Evolutionary conservation across 2,888 invertebrate genomes (phyloP).

Genomic region (Machimus atricapillus): DNA sequence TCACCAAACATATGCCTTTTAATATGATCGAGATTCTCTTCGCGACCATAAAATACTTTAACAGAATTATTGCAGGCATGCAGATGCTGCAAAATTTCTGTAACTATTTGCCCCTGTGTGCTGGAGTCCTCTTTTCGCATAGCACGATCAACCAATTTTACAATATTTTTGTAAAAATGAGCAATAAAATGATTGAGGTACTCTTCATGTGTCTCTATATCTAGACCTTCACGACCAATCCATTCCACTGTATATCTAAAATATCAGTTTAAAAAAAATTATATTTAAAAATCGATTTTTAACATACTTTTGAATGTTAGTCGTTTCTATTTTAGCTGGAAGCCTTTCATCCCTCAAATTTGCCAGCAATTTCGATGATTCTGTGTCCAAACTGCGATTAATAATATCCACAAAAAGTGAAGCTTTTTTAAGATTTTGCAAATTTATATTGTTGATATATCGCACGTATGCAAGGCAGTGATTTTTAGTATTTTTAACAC

Average conservation of each 20-base stretch:
- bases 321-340: slow-evolving; percentile 86
- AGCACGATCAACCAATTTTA: slow-evolving; percentile 89
- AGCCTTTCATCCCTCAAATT: slow-evolving; percentile 90
- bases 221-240: slow-evolving; percentile 94
- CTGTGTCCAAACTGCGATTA: slow-evolving; percentile 89
- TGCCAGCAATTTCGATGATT: slow-evolving; percentile 87
- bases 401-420: slow-evolving; percentile 94
- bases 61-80: slow-evolving; percentile 95
- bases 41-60: slow-evolving; percentile 91
- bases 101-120: slow-evolving; percentile 91
- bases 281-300: not conserved
- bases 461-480: slow-evolving; percentile 94
- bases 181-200: slow-evolving; percentile 93
- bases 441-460: slow-evolving; percentile 96
- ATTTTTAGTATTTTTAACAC: slow-evolving; percentile 92
- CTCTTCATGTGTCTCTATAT: slow-evolving; percentile 90
- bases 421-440: slow-evolving; percentile 93
- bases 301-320: slow-evolving; percentile 84
- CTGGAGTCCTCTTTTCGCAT: slow-evolving; percentile 96
- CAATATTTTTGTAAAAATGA: slow-evolving; percentile 92
- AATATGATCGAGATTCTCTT: slow-evolving; percentile 81
- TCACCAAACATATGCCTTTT: slow-evolving; percentile 83
- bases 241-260: slow-evolving; percentile 92
- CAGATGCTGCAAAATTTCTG: slow-evolving; percentile 92
- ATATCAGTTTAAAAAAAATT: not conserved